Percentiles rank a stretch among this genome's conserved stretches.
These are phyloP conservation scores for Symphodus melops DNA, from an alignment of 2,113 vertebrate species.

Conservation along the genomic window DNA sequence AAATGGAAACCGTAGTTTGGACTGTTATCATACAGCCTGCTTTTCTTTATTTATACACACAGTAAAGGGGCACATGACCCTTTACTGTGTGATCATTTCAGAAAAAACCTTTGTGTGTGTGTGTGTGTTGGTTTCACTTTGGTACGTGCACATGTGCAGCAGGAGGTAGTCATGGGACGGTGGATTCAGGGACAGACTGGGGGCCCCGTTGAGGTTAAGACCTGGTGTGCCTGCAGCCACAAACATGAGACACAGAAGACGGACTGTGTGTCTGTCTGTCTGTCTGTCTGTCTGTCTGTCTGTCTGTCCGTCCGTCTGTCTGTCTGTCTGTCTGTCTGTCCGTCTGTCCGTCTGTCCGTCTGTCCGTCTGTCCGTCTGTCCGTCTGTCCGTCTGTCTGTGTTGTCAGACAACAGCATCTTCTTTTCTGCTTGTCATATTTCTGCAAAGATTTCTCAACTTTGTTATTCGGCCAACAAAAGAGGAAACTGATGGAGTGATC, in stretches of 20 bases:
- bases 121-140: slow-evolving; percentile 59
- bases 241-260: slow-evolving; percentile 29
- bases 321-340: no score
- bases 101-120: slow-evolving; percentile 1
- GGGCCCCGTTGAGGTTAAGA: slow-evolving; percentile 44
- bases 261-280: no score
- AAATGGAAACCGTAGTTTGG: not conserved
- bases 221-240: not conserved
- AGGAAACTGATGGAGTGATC: slow-evolving; percentile 12
- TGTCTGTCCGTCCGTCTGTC: no score
- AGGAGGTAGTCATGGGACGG: slow-evolving; percentile 70
- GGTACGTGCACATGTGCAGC: slow-evolving; percentile 65
- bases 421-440: slow-evolving; percentile 6
- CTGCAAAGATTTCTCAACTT: not conserved
- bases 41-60: slow-evolving; percentile 37
- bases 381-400: slow-evolving; percentile 9
- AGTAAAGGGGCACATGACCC: slow-evolving; percentile 63
- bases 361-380: no score
- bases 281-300: no score
- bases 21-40: not conserved
- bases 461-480: not conserved
- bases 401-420: no score
- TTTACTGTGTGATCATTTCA: not conserved
- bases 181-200: slow-evolving; percentile 39
- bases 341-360: no score